A percentile compares a stretch with the other conserved stretches of the same genome.
Evolutionary conservation across 2,888 invertebrate genomes (phyloP).

Genomic region (Ctenicera cuprea): DNA sequence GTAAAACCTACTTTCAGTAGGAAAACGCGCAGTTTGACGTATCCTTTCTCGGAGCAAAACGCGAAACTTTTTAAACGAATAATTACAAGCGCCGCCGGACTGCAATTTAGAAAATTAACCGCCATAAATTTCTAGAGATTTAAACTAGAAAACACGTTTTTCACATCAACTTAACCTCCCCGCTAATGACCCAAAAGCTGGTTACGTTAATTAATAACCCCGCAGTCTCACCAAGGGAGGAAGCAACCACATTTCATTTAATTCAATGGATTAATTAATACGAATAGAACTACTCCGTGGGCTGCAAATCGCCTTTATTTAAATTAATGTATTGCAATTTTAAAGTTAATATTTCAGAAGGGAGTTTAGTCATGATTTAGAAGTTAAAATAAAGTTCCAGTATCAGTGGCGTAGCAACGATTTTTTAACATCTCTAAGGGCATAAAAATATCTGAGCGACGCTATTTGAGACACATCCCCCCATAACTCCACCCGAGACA

Average conservation of each 20-base stretch:
- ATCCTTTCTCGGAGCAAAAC: slow-evolving; percentile 3
- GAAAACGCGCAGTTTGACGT: not conserved
- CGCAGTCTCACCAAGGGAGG: not conserved
- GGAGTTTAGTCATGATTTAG: no score
- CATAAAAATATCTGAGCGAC: no score
- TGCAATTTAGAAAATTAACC: slow-evolving; percentile 20
- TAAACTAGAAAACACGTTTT: slow-evolving; percentile 23
- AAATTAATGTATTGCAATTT: not conserved
- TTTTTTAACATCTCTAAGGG: no score
- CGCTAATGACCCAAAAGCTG: slow-evolving; percentile 10
- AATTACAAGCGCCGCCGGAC: slow-evolving; percentile 3
- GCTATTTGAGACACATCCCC: no score
- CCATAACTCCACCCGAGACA: no score
- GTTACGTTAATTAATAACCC: slow-evolving; percentile 20
- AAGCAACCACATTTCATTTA: not conserved
- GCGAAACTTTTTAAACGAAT: slow-evolving; percentile 13
- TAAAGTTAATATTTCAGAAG: not conserved
- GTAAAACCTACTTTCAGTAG: slow-evolving; percentile 1
- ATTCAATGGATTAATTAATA: slow-evolving; percentile 1
- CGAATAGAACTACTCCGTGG: not conserved
- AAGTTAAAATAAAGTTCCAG: no score
- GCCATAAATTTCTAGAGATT: slow-evolving; percentile 18
- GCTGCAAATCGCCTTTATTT: not conserved
- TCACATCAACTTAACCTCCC: slow-evolving; percentile 13
- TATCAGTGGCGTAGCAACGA: no score